Evolutionary conservation across 2,113 vertebrate species (phyloP).

Genomic region (Canis aureus): DNA sequence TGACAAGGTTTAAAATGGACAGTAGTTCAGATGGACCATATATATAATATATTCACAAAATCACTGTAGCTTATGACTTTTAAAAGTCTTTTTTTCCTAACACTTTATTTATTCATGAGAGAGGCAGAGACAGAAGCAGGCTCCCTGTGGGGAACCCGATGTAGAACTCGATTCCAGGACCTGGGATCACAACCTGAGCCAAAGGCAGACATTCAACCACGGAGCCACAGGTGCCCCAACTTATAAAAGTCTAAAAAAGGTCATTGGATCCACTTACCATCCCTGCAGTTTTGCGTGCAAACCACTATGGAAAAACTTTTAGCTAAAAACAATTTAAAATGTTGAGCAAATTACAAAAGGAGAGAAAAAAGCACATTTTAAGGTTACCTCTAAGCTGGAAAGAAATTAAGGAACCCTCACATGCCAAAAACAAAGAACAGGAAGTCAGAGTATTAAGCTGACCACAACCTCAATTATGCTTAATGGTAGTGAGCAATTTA

Average conservation of each 20-base stretch:
- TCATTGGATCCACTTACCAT: neutral
- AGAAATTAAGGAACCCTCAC: neutral
- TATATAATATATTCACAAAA: conserved; percentile 32
- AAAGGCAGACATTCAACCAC: too few relatives aligned
- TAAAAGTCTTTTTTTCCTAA: neutral
- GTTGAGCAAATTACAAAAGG: neutral
- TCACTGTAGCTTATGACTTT: neutral
- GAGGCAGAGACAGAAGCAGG: too few relatives aligned
- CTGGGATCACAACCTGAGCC: too few relatives aligned
- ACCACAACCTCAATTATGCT: neutral
- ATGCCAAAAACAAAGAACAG: neutral
- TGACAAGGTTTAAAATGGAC: neutral
- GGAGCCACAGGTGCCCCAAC: too few relatives aligned
- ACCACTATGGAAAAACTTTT: neutral
- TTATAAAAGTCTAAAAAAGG: neutral
- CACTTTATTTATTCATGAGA: too few relatives aligned
- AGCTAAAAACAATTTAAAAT: conserved; percentile 12
- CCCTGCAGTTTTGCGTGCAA: neutral
- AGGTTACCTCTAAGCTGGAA: neutral
- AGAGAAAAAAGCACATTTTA: neutral
- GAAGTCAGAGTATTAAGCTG: neutral
- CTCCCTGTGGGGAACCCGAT: too few relatives aligned
- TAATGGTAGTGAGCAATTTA: neutral
- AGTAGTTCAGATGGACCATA: neutral
- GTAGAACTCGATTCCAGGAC: too few relatives aligned